Conservation (phyloP, 2,113 vertebrate genomes). For the Oncorhynchus clarkii region DNA sequence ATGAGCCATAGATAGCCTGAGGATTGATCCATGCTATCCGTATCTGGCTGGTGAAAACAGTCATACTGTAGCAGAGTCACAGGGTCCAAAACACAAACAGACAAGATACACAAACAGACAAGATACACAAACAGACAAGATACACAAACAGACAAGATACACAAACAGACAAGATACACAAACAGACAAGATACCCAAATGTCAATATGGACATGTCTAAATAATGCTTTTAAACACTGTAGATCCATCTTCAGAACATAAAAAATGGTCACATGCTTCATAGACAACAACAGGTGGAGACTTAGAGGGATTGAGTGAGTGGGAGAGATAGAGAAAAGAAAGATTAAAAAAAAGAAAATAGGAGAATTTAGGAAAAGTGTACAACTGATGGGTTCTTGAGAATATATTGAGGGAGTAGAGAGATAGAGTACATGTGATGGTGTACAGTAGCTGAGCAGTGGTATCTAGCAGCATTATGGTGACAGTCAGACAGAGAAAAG, state of each 20-base stretch:
- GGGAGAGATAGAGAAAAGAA: not conserved
- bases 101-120: not conserved
- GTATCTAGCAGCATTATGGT: too few relatives aligned
- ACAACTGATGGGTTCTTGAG: too few relatives aligned
- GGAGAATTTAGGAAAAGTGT: too few relatives aligned
- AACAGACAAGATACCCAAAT: not conserved
- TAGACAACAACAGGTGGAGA: not conserved
- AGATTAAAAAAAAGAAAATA: not conserved
- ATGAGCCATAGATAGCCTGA: not conserved
- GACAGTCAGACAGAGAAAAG: not conserved
- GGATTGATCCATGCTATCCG: not conserved
- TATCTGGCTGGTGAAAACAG: not conserved
- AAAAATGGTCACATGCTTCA: too few relatives aligned
- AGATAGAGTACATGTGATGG: too few relatives aligned
- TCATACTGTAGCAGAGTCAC: not conserved
- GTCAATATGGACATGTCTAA: not conserved
- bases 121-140: too few relatives aligned
- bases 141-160: too few relatives aligned
- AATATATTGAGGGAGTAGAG: too few relatives aligned
- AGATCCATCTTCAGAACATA: not conserved
- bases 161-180: too few relatives aligned
- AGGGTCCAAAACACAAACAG: not conserved
- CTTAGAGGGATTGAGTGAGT: not conserved
- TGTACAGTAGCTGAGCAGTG: too few relatives aligned
- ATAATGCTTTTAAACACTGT: not conserved